Conservation (phyloP, 1,140 invertebrate species). For the Drosophila aff. region DNA sequence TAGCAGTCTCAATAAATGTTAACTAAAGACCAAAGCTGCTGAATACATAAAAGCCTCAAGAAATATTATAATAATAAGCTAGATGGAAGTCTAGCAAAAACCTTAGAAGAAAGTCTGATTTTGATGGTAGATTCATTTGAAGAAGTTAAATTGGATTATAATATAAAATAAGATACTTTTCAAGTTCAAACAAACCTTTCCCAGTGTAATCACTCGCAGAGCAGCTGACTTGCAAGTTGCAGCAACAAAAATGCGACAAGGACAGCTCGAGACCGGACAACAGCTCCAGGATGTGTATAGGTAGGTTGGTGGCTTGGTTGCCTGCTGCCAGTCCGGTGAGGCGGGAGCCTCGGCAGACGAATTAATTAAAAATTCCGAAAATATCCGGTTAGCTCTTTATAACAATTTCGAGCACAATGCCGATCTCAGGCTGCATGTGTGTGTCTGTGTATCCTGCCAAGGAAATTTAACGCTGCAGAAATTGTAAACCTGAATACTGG, state of each 20-base stretch:
- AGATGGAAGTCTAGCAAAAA: no score
- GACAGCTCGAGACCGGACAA: slow-evolving; percentile 42
- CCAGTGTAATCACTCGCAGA: slow-evolving; percentile 15
- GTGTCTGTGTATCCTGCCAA: slow-evolving; percentile 15
- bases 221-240: slow-evolving; percentile 59
- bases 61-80: neutral
- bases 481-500: slow-evolving; percentile 39
- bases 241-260: slow-evolving; percentile 56
- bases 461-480: slow-evolving; percentile 57
- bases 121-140: rapidly evolving
- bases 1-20: neutral
- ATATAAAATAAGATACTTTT: no score
- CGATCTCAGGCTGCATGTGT: slow-evolving; percentile 42
- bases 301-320: neutral
- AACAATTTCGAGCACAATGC: slow-evolving; percentile 76
- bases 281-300: slow-evolving; percentile 58
- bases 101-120: neutral
- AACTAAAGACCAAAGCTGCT: neutral
- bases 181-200: neutral
- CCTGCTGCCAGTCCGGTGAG: neutral
- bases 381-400: slow-evolving; percentile 83
- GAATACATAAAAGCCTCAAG: neutral
- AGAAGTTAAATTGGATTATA: no score
- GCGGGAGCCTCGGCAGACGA: slow-evolving; percentile 46
- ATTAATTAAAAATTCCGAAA: slow-evolving; percentile 84